These are phyloP conservation scores for Lasioglossum leucozonium DNA, from an alignment of 2,888 invertebrate species.

Conservation along the genomic window DNA sequence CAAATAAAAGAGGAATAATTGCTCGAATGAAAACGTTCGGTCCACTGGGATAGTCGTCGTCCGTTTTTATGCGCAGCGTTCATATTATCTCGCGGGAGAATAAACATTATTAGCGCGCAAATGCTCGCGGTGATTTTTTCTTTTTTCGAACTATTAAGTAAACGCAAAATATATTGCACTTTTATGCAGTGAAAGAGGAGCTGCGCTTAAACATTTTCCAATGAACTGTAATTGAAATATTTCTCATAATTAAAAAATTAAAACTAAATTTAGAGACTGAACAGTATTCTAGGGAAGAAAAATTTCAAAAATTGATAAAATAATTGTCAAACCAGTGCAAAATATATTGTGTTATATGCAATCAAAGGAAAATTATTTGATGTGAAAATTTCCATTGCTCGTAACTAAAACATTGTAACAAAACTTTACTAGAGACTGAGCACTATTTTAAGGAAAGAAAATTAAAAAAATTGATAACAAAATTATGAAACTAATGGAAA, in stretches of 20 bases:
- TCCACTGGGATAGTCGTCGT: background rate
- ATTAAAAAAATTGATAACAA: background rate
- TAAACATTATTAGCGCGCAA: background rate
- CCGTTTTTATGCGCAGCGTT: background rate
- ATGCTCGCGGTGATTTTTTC: background rate
- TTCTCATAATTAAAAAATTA: too few species aligned
- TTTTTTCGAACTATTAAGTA: too few species aligned
- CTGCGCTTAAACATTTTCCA: too few species aligned
- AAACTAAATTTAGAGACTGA: too few species aligned
- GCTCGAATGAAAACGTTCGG: background rate
- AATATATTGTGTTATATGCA: background rate
- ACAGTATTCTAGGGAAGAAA: background rate
- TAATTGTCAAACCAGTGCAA: too few species aligned
- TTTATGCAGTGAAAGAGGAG: too few species aligned
- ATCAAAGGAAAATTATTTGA: background rate
- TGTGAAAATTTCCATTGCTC: background rate
- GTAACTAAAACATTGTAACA: too few species aligned
- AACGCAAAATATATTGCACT: too few species aligned
- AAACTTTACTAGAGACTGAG: too few species aligned
- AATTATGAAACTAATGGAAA: background rate
- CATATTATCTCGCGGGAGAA: background rate
- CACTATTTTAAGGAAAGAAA: background rate
- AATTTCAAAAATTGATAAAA: background rate
- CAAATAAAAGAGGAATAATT: constrained; percentile 5
- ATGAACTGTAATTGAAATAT: too few species aligned